A percentile compares a stretch with the other conserved stretches of the same genome.
Conservation (phyloP, 2,113 vertebrate genomes). For the Calidris pugnax region DNA sequence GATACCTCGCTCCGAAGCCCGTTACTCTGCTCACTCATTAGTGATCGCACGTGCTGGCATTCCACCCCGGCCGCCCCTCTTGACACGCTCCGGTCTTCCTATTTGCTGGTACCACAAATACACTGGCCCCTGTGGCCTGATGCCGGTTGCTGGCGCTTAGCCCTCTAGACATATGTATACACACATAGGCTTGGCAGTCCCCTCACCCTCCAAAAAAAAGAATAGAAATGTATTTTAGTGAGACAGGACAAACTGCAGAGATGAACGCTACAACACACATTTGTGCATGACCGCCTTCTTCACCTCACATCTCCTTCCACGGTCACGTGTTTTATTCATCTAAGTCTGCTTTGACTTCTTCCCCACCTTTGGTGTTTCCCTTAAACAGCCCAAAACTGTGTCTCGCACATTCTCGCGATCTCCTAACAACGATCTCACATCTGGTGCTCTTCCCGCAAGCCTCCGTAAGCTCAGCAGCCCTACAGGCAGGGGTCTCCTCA, state of each 20-base stretch:
- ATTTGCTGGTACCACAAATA: accelerated
- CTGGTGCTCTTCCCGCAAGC: accelerated
- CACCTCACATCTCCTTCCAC: accelerated
- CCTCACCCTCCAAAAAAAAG: not conserved
- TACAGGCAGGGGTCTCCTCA: not conserved
- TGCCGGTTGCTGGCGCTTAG: accelerated
- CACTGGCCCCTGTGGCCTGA: not conserved
- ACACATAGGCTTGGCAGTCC: too few relatives aligned
- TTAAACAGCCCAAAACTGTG: accelerated
- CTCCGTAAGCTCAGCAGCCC: accelerated
- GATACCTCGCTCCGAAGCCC: not conserved
- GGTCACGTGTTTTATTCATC: not conserved
- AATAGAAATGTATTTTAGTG: accelerated
- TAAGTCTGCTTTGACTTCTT: not conserved
- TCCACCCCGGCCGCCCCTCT: accelerated
- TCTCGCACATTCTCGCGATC: not conserved
- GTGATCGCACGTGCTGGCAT: accelerated
- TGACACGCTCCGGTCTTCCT: not conserved
- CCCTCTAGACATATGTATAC: not conserved
- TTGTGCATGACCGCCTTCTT: accelerated
- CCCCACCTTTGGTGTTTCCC: not conserved
- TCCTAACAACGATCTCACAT: too few relatives aligned
- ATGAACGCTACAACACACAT: not conserved
- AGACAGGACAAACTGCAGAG: not conserved
- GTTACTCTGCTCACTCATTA: accelerated